These are phyloP conservation scores for Andrena cerasifolii DNA, from an alignment of 1,140 invertebrate genomes.

Conservation along the genomic window DNA sequence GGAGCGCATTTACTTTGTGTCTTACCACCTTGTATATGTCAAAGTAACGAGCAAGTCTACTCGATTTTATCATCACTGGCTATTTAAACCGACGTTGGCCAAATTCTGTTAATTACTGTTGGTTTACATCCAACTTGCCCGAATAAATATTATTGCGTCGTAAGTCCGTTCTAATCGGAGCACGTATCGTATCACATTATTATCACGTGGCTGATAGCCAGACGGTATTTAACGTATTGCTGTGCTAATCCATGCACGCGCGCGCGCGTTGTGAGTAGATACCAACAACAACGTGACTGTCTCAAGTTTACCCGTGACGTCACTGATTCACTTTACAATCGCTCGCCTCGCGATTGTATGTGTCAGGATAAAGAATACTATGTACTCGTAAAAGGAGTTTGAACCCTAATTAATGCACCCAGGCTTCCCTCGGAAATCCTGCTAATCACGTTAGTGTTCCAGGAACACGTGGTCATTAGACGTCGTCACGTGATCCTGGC, in stretches of 20 bases:
- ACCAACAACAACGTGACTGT: too few species aligned
- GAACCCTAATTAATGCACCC: neutral
- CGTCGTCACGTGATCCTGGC: slow-evolving; percentile 38
- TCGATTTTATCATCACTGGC: neutral
- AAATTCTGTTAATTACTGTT: slow-evolving; percentile 9
- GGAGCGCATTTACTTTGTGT: neutral
- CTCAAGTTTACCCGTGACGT: too few species aligned
- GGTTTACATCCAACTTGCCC: slow-evolving; percentile 43
- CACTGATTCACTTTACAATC: too few species aligned
- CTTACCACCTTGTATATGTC: too few species aligned
- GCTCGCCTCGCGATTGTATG: too few species aligned
- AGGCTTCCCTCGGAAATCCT: neutral
- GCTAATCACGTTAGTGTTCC: slow-evolving; percentile 14
- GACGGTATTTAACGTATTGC: slow-evolving; percentile 7
- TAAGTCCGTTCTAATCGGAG: slow-evolving; percentile 47
- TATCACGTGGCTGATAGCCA: slow-evolving; percentile 58
- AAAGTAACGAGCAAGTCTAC: neutral
- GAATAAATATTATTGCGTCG: slow-evolving; percentile 42
- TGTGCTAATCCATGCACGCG: too few species aligned
- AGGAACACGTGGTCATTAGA: slow-evolving; percentile 5
- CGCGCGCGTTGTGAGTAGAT: too few species aligned
- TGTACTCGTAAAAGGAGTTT: neutral
- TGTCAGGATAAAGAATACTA: too few species aligned
- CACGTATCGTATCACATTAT: slow-evolving; percentile 52
- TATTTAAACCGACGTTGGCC: neutral